phyloP scores from a whole-genome alignment of 2,888 invertebrate genomes.

The Pemphredon lugubris region DNA sequence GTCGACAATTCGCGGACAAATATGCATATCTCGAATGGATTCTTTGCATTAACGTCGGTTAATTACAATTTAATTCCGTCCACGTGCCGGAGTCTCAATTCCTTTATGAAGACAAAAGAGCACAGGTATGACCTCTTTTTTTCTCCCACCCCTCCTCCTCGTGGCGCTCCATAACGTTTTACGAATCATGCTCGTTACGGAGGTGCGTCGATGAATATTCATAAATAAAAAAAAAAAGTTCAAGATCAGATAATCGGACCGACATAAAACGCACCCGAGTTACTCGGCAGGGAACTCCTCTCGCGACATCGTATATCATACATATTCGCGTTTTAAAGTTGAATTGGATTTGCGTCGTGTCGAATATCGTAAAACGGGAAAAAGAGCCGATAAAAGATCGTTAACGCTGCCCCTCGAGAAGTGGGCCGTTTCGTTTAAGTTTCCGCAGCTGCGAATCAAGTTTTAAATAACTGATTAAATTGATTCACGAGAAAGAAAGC shows the following conservation, averaged over 20 bases:
- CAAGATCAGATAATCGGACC: constrained; percentile 27
- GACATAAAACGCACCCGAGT: neutral
- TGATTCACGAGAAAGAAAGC: no score
- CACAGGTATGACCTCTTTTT: constrained; percentile 14
- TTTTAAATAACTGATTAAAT: no score
- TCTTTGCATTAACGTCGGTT: neutral
- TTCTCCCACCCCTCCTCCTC: neutral
- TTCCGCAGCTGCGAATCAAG: no score
- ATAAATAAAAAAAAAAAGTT: constrained; percentile 33
- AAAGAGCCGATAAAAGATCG: no score
- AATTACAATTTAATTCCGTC: neutral
- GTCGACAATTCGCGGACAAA: neutral
- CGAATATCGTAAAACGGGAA: no score
- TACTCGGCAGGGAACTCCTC: neutral
- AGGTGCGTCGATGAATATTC: constrained; percentile 40
- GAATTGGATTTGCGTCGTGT: no score
- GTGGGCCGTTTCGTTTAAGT: no score
- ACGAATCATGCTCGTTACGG: constrained; percentile 30
- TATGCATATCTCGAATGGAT: neutral
- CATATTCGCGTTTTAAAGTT: no score
- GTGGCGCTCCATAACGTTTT: constrained; percentile 1
- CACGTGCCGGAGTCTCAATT: neutral
- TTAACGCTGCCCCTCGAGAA: no score
- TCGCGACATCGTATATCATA: neutral
- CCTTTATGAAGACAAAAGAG: constrained; percentile 13